These are phyloP conservation scores for Lontra canadensis DNA, from an alignment of 2,113 vertebrate genomes.

Conservation along the genomic window DNA sequence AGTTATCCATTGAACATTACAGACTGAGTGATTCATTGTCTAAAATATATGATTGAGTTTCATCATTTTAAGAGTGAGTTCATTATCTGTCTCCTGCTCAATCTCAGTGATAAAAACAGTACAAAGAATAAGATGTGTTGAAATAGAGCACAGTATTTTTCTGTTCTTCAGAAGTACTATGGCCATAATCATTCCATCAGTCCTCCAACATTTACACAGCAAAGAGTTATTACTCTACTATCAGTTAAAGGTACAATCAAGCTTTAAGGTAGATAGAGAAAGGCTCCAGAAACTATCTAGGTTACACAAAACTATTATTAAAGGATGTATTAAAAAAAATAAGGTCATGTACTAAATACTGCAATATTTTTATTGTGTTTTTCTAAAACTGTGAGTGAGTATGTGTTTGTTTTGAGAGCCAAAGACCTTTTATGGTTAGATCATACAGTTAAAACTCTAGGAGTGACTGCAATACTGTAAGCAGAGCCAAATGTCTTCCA, in stretches of 20 bases:
- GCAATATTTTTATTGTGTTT: neutral
- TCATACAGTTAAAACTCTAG: neutral
- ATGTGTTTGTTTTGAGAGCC: neutral
- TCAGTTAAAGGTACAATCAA: neutral
- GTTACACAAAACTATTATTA: neutral
- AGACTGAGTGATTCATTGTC: slow-evolving; percentile 28
- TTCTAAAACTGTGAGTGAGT: neutral
- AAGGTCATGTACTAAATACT: neutral
- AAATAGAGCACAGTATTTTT: slow-evolving; percentile 43
- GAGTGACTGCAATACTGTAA: neutral
- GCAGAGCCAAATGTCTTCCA: neutral
- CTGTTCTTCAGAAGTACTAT: slow-evolving; percentile 28
- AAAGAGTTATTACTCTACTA: neutral
- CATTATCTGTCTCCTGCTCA: slow-evolving; percentile 36
- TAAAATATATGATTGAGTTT: slow-evolving; percentile 52
- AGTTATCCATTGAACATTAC: slow-evolving; percentile 34
- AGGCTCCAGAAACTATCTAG: neutral
- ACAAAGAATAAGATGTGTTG: slow-evolving; percentile 28
- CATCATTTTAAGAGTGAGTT: slow-evolving; percentile 55
- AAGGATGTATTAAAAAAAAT: neutral
- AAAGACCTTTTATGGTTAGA: slow-evolving; percentile 22
- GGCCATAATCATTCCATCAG: neutral
- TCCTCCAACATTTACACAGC: neutral
- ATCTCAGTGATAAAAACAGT: slow-evolving; percentile 63
- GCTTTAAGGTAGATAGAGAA: neutral